Evolutionary conservation across 2,888 invertebrate species (phyloP), one percentile per base, ranked within the genome.

Genomic region (Punctoribates punctum): DNA sequence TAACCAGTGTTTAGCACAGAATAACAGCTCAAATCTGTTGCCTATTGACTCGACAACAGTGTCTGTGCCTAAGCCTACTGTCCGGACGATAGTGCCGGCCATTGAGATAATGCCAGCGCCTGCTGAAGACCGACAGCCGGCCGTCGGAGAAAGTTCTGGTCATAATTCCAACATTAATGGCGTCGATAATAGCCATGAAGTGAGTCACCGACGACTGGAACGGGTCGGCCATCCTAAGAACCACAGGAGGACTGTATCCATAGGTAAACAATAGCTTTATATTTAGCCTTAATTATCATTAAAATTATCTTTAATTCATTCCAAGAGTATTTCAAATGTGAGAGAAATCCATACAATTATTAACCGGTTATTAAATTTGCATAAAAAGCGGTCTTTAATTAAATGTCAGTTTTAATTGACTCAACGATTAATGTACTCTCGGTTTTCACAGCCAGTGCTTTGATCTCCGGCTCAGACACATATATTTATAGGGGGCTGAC

Each of bases 231-330:
- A 70, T 23, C 70, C 38, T 1, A 70, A 70, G 70, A 70, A 70
- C 15, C 70, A 70, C 23, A 38, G 70, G 20, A 70, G 70, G 34
- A 46, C 70, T 70, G 23, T 70, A 42, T 70, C 70, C 20, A 70
- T 70, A 70, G 70, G 70, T 70, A 17, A 65, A 27, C 6, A 54
- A 54, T 54, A 2, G 13, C 23, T 20, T 54, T n/a, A n/a, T 20
- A n/a, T 54, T 54, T 51, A 4, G 15, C 13, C n/a, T 4, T n/a
- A 17, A 57, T 60, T 62, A 2, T 62, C 8, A n/a, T 62, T 62
- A 8, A 2, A 60, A 25, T 13, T 9, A 27, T 57, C 20, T 27
- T 27, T 60, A 17, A 60, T 3, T 27, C 27, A n/a, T 60, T 60
- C 11, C 27, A 1, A 25, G 20, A 34, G 6, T 62, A 9, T 62